Conservation (phyloP, 2,797 vertebrate species). For the Enteromius trimaculatus region DNA sequence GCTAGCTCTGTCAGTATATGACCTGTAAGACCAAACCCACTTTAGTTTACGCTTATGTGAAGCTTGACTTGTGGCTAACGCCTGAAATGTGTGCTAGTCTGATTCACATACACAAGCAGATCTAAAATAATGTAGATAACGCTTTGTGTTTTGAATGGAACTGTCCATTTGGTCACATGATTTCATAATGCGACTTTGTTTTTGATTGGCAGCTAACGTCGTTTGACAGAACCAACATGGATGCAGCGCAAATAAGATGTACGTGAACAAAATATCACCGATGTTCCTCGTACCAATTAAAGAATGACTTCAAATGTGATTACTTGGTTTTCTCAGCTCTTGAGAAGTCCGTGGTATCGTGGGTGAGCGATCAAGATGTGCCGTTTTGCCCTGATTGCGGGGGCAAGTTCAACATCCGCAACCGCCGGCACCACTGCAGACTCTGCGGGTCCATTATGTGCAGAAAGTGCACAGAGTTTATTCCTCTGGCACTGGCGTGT, state of each 20-base stretch:
- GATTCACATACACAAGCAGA: no score
- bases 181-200: slow-evolving; percentile 17
- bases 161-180: not conserved
- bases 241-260: slow-evolving; percentile 95
- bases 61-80: no score
- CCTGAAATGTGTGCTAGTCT: no score
- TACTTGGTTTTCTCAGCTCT: slow-evolving; percentile 78
- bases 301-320: not conserved
- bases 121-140: no score
- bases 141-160: not conserved
- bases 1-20: not conserved
- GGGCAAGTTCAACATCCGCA: slow-evolving; percentile 91
- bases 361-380: slow-evolving; percentile 96
- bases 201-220: slow-evolving; percentile 86
- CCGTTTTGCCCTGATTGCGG: slow-evolving; percentile 98
- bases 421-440: slow-evolving; percentile 95
- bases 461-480: slow-evolving; percentile 90
- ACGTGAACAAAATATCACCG: slow-evolving; percentile 37
- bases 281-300: not conserved
- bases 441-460: slow-evolving; percentile 99
- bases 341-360: slow-evolving; percentile 94
- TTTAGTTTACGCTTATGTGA: no score
- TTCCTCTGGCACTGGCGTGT: slow-evolving; percentile 91
- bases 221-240: slow-evolving; percentile 90
- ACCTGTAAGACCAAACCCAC: not conserved